A percentile compares a stretch with the other conserved stretches of the same genome.
Evolutionary conservation across 1,140 invertebrate genomes (phyloP).

Genomic region (Eubasilissa regina): DNA sequence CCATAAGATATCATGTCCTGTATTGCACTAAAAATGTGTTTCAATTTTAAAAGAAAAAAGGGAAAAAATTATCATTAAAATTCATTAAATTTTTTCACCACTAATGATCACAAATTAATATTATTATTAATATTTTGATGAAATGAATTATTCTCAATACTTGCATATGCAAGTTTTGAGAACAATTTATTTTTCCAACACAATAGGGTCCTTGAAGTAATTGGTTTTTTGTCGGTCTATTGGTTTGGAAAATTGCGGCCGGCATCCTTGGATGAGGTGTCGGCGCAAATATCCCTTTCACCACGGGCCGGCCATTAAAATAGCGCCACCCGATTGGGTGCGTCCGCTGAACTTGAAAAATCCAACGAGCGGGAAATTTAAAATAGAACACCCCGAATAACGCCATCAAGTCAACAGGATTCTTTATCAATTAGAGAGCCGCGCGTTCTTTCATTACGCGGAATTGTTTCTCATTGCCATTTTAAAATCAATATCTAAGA

Average conservation of each 20-base stretch:
- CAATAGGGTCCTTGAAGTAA: slow-evolving; percentile 19
- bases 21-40: too few species aligned
- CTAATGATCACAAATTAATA: too few species aligned
- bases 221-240: slow-evolving; percentile 47
- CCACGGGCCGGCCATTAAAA: slow-evolving; percentile 41
- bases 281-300: slow-evolving; percentile 45
- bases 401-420: background rate
- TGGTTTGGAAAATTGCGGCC: slow-evolving; percentile 53
- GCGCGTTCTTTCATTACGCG: background rate
- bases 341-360: slow-evolving; percentile 24
- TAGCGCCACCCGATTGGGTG: slow-evolving; percentile 29
- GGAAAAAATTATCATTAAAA: too few species aligned
- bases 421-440: slow-evolving; percentile 12
- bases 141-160: too few species aligned
- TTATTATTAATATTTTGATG: too few species aligned
- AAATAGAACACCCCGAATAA: slow-evolving; percentile 1
- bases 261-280: slow-evolving; percentile 33
- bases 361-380: slow-evolving; percentile 22
- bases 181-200: background rate
- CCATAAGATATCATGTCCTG: too few species aligned
- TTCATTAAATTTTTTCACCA: too few species aligned
- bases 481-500: too few species aligned
- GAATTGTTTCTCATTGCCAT: too few species aligned
- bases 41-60: too few species aligned
- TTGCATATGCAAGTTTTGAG: too few species aligned